Evolutionary conservation across 2,113 vertebrate species (phyloP).

Genomic region (Chloroceryle aenea): DNA sequence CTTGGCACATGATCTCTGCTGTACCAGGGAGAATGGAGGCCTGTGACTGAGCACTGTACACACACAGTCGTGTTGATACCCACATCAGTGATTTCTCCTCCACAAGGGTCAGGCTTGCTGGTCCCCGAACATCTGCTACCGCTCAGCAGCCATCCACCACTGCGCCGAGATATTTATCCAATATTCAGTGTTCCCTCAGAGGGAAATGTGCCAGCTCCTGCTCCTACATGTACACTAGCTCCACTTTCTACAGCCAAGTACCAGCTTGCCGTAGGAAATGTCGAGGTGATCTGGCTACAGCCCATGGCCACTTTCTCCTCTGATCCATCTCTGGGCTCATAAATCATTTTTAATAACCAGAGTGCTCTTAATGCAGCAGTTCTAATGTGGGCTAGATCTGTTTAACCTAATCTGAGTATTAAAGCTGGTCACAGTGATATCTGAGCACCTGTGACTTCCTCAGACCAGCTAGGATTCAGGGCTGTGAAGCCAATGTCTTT

Average conservation of each 20-base stretch:
- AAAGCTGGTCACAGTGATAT: constrained; percentile 34
- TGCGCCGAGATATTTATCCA: constrained; percentile 22
- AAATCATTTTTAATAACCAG: constrained; percentile 44
- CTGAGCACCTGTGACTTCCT: constrained; percentile 61
- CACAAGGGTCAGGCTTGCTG: constrained; percentile 15
- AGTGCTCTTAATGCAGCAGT: constrained; percentile 30
- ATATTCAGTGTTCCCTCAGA: background rate
- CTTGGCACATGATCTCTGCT: background rate
- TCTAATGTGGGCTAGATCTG: constrained; percentile 10
- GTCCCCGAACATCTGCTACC: constrained; percentile 29
- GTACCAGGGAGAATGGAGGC: background rate
- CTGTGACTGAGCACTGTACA: background rate
- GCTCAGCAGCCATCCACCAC: constrained; percentile 10
- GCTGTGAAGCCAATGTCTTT: constrained; percentile 27
- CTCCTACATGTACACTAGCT: background rate
- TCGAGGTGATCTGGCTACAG: background rate
- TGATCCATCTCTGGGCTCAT: background rate
- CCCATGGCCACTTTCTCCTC: background rate
- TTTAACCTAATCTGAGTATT: constrained; percentile 56
- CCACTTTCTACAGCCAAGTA: background rate
- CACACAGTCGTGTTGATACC: background rate
- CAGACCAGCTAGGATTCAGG: constrained; percentile 32
- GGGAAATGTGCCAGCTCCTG: constrained; percentile 16
- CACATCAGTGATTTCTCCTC: constrained; percentile 32
- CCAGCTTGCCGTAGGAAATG: background rate